Base-by-base conservation (phyloP, 2,888 invertebrate species). In the Tenthredo livida region DNA sequence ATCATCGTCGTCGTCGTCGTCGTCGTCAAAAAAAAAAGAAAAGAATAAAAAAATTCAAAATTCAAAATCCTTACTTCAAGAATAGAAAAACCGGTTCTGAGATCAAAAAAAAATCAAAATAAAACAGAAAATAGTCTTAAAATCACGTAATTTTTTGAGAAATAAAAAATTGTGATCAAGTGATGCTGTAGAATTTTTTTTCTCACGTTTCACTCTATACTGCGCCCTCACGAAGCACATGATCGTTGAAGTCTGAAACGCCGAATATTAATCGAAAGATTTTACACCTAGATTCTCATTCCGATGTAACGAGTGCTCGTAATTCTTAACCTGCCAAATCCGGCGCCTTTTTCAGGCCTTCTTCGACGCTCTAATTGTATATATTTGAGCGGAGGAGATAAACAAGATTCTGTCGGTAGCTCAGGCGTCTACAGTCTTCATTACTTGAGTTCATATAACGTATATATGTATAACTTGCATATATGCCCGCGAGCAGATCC, bases 361-460 rank as follows among this genome's bases (percentile, higher is more conserved):
- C 89, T 88, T 89, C 89, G 89, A 88, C 89, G 89, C 88, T 90
- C 90, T 91, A 90, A 91, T 91, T 90, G 89, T 90, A 90, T 89
- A 80, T 80, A 89, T 90, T 90, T 88, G 88, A 88, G 89, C 86
- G 73, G 89, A 90, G 89, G 88, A 86, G 90, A 90, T 90, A 90
- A 90, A 90, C 89, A 90, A 90, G 89, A 85, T 87, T 85, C 85
- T 82, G 88, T 87, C 89, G 88, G 89, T 89, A 90, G 80, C 78
- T 50, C 77, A 25, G 87, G 85, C 87, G 88, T 88, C 86, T 86
- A 86, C 87, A 88, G 90, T 90, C 91, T 91, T 91, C 90, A 90
- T 91, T 91, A 91, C 87, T 80, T 58, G 40, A 61, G 58, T 80
- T 80, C 58, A 33, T 21, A 61, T n/a, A 50, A 77, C 77, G 50